phyloP scores from a whole-genome alignment of 2,797 vertebrate genomes.

The Choloepus didactylus region DNA sequence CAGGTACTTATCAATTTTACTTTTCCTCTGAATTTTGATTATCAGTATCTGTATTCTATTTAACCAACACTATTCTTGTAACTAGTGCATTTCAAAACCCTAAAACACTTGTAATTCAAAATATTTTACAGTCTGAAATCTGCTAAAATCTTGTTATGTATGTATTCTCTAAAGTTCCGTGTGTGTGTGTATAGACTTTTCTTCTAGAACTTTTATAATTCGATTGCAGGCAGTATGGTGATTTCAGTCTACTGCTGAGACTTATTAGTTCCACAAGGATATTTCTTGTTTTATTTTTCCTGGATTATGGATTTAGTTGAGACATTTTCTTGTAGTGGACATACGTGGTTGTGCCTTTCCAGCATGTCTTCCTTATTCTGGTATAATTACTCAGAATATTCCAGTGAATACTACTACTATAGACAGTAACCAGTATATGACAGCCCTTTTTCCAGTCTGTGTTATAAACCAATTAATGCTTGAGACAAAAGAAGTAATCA shows the following conservation, averaged over 20 bases:
- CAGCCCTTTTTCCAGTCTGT: background rate
- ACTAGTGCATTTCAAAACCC: background rate
- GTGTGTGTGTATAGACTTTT: background rate
- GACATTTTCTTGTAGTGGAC: background rate
- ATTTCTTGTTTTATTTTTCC: background rate
- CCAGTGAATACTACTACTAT: background rate
- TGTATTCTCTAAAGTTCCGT: too few relatives aligned
- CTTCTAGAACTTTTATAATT: background rate
- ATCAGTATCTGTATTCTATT: background rate
- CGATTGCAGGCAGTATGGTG: background rate
- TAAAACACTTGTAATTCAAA: background rate
- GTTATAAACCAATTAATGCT: background rate
- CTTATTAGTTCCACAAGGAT: background rate
- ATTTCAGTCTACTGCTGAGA: background rate
- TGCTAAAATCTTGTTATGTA: background rate
- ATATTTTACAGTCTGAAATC: background rate
- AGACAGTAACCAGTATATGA: background rate
- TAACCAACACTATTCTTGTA: background rate
- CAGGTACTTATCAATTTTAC: background rate
- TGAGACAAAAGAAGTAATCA: background rate
- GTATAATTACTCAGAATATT: background rate
- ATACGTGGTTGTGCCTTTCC: background rate
- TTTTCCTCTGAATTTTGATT: background rate
- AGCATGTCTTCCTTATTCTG: background rate
- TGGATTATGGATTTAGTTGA: background rate